These are phyloP conservation scores for Anoplophora glabripennis DNA, from an alignment of 1,140 invertebrate genomes.

Conservation along the genomic window DNA sequence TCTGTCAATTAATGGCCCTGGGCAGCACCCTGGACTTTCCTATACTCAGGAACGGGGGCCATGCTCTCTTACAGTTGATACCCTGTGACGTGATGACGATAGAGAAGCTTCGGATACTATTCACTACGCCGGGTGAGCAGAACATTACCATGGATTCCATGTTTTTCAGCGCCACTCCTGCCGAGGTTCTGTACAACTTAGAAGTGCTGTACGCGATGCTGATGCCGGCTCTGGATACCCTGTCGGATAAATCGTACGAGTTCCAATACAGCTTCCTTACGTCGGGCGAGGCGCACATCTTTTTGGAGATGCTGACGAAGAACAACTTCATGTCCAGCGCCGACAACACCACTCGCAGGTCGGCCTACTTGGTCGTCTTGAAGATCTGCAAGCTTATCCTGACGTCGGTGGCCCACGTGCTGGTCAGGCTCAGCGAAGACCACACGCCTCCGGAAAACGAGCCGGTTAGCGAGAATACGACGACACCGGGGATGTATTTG, in stretches of 20 bases:
- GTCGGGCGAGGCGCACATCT: slow-evolving; percentile 76
- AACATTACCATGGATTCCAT: slow-evolving; percentile 64
- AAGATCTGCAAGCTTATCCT: slow-evolving; percentile 87
- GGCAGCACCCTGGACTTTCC: slow-evolving; percentile 78
- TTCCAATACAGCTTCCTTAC: slow-evolving; percentile 88
- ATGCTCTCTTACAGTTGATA: slow-evolving; percentile 83
- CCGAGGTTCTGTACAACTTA: slow-evolving; percentile 57
- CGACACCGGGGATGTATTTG: slow-evolving; percentile 57
- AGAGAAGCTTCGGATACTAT: slow-evolving; percentile 61
- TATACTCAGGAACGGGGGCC: slow-evolving; percentile 79
- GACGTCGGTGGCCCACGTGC: slow-evolving; percentile 78
- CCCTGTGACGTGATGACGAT: slow-evolving; percentile 81
- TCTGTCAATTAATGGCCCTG: slow-evolving; percentile 87
- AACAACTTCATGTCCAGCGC: slow-evolving; percentile 83
- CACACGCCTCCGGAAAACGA: slow-evolving; percentile 46
- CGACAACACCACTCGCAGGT: slow-evolving; percentile 74
- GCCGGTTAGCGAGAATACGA: slow-evolving; percentile 49
- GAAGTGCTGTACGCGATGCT: slow-evolving; percentile 87
- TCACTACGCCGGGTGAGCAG: slow-evolving; percentile 41
- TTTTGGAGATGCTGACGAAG: slow-evolving; percentile 82
- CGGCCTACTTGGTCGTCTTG: slow-evolving; percentile 83
- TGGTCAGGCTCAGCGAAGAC: slow-evolving; percentile 63
- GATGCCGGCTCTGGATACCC: slow-evolving; percentile 84
- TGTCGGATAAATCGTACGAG: slow-evolving; percentile 77
- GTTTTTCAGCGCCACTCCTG: slow-evolving; percentile 72